A percentile compares a stretch with the other conserved stretches of the same genome.
These are phyloP conservation scores for Psammodynastes pulverulentus DNA, from an alignment of 2,113 vertebrate species.

Conservation along the genomic window DNA sequence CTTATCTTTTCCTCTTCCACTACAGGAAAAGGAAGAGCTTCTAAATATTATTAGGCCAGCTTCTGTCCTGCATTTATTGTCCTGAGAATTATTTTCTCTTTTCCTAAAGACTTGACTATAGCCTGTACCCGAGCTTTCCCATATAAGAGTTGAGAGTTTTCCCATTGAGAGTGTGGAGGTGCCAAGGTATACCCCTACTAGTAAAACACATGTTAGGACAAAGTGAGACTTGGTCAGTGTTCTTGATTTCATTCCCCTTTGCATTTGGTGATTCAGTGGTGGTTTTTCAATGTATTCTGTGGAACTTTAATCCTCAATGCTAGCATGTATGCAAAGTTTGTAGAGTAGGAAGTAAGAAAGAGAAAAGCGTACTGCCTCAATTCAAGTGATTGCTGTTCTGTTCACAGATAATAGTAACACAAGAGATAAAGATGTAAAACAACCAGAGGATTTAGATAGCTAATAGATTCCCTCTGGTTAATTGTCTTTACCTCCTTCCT, in stretches of 20 bases:
- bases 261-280: background rate
- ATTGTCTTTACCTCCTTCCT: background rate
- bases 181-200: background rate
- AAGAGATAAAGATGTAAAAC: background rate
- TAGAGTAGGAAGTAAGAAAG: background rate
- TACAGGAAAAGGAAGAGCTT: background rate
- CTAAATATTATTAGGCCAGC: background rate
- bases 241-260: background rate
- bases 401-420: background rate
- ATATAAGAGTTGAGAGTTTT: background rate
- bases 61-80: background rate
- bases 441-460: background rate
- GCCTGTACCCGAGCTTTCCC: background rate
- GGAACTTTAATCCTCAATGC: background rate
- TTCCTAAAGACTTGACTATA: background rate
- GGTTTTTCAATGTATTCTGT: background rate
- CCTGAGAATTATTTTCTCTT: background rate
- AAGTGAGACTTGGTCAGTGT: background rate
- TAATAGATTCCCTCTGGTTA: background rate
- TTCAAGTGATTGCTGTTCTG: background rate
- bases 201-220: background rate
- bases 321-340: background rate
- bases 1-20: background rate
- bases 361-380: background rate
- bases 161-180: background rate